Conservation (phyloP, 2,888 invertebrate genomes). For the Leptarthrus brevirostris region DNA sequence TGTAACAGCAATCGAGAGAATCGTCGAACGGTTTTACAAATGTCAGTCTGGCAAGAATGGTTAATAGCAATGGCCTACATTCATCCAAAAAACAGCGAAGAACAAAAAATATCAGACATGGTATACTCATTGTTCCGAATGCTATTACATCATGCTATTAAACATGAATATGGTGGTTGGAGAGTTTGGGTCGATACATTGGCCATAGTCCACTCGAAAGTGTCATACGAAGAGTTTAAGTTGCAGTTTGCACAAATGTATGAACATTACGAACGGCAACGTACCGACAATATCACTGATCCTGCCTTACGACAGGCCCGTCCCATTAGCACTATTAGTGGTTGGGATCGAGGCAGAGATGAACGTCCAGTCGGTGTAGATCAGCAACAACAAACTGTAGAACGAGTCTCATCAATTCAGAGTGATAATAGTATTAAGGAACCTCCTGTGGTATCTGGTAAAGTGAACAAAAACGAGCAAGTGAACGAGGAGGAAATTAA, state of each 20-base stretch:
- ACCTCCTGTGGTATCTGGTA: constrained; percentile 33
- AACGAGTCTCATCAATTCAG: constrained; percentile 60
- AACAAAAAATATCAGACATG: constrained; percentile 97
- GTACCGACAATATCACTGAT: constrained; percentile 95
- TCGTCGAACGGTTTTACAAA: constrained; percentile 95
- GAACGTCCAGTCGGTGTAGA: constrained; percentile 54
- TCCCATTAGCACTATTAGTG: constrained; percentile 96
- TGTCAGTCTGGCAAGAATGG: constrained; percentile 99
- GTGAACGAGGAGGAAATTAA: constrained; percentile 57
- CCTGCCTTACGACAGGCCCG: constrained; percentile 91
- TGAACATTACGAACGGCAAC: constrained; percentile 92
- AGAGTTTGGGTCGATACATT: constrained; percentile 99
- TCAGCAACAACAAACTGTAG: constrained; percentile 58
- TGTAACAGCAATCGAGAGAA: constrained; percentile 98
- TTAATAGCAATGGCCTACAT: constrained; percentile 98
- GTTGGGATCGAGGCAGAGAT: constrained; percentile 82
- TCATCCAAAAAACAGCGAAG: constrained; percentile 93
- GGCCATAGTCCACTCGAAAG: constrained; percentile 99
- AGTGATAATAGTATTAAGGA: constrained; percentile 51
- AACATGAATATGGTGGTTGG: constrained; percentile 99
- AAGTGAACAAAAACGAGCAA: constrained; percentile 57
- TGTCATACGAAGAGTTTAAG: constrained; percentile 98
- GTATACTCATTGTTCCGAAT: constrained; percentile 97
- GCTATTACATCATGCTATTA: constrained; percentile 98
- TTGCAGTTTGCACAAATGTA: constrained; percentile 98